Conservation (phyloP, 2,888 invertebrate genomes). For the Drosophila cognata region DNA sequence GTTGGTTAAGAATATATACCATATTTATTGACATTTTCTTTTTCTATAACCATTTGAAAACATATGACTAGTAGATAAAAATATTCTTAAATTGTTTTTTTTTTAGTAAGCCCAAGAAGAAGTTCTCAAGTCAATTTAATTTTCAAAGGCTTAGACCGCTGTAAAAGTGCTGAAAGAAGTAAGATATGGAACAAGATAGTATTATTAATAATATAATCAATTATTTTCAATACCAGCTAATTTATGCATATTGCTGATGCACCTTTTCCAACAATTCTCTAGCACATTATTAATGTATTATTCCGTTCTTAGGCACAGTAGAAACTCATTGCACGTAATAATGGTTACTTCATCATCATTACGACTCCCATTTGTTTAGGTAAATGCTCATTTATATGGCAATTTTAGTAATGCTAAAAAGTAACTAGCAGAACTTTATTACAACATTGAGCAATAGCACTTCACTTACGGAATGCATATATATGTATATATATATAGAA, state of each 20-base stretch:
- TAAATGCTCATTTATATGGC: constrained; percentile 7
- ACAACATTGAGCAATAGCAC: background rate
- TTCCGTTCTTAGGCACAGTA: background rate
- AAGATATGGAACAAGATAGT: background rate
- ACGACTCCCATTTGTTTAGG: constrained; percentile 2
- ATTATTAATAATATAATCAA: background rate
- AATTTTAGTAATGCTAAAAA: constrained; percentile 10
- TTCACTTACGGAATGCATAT: background rate
- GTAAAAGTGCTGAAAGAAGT: background rate
- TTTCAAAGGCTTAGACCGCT: background rate
- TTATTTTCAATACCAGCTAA: background rate
- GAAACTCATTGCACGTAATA: background rate
- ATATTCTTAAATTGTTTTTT: background rate
- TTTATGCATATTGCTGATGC: background rate
- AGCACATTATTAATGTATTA: background rate
- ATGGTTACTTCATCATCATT: constrained; percentile 6
- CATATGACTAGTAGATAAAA: background rate
- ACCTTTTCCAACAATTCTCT: background rate
- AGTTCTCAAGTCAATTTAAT: background rate
- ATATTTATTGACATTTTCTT: background rate
- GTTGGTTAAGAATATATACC: background rate
- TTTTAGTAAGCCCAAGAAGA: background rate
- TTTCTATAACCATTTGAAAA: background rate
- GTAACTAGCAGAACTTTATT: background rate
- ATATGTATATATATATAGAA: background rate